Evolutionary conservation across 2,888 invertebrate species (phyloP), one percentile per base, ranked within the genome.

Genomic region (Acronicta aceris): DNA sequence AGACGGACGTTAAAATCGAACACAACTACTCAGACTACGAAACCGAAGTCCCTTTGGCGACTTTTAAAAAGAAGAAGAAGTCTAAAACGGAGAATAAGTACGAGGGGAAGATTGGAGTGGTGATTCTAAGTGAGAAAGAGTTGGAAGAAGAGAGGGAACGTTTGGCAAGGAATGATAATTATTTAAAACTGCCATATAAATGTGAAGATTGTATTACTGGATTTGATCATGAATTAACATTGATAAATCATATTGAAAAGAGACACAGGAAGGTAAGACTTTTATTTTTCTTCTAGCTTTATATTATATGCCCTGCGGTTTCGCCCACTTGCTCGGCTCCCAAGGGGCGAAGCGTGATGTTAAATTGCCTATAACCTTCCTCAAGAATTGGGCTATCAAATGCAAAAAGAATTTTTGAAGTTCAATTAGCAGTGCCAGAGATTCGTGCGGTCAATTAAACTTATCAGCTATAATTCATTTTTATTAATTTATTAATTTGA

Each of bases 151-250:
- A 92, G 25, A 83, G 93, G 15, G 78, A 80, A 0, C 69, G 58
- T 0, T 83, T 90, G 5, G 76, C 83, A 0, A 71, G 57, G 0
- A 89, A 82, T 2, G 81, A 80, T 8, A 78, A 79, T 0, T 93
- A 88, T 64, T 46, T 89, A 36, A 89, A 85, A 27, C 72, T 92
- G 10, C 89, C 90, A 0, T 91, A 75, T 41, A 90, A 89, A 67
- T 93, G 93, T 68, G 86, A 88, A 2, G 72, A 71, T 9, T 93
- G 93, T 55, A 82, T 93, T 0, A 82, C 84, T 0, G 92, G 89
- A 0, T 93, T 92, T 30, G 92, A 92, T 16, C 88, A 90, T 45
- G 91, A 92, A 25, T 41, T 78, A 6, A 89, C 84, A 0, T 74
- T 89, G 42, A 76, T 84, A 2, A 85, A 82, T 0, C 93, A 93